Evolutionary conservation across 2,888 invertebrate genomes (phyloP).

Genomic region (Lysandra bellargus): DNA sequence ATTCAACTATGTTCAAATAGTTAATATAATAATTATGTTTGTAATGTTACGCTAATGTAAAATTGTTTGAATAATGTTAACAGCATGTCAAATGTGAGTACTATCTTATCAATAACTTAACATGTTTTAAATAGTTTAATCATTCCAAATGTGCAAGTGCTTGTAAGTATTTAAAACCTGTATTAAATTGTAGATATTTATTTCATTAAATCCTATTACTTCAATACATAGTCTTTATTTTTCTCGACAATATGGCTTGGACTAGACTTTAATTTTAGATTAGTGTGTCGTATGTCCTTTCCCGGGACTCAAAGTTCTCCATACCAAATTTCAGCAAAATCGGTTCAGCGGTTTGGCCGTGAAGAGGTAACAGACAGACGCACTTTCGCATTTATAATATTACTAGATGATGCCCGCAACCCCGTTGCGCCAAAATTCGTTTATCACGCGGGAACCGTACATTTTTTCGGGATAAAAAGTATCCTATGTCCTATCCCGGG

Average conservation of each 20-base stretch:
- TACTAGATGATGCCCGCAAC: no score
- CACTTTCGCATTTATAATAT: no score
- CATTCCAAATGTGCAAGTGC: conserved; percentile 11
- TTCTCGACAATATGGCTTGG: neutral
- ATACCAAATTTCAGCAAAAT: no score
- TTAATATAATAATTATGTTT: neutral
- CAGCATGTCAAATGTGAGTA: conserved; percentile 27
- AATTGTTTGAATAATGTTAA: conserved; percentile 37
- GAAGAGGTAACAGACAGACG: no score
- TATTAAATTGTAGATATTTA: conserved; percentile 21
- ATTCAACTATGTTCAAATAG: conserved; percentile 15
- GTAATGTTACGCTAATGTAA: neutral
- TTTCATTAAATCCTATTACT: conserved; percentile 16
- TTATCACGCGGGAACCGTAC: no score
- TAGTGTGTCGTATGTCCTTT: no score
- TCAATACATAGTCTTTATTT: neutral
- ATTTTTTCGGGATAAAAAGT: no score
- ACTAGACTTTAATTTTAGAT: neutral
- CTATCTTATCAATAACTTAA: neutral
- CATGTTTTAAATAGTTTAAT: conserved; percentile 6
- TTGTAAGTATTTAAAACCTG: neutral
- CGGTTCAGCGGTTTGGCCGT: no score
- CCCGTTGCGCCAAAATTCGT: no score
- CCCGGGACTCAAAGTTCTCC: no score
- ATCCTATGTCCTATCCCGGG: no score